phyloP scores from a whole-genome alignment of 2,113 vertebrate species.

The Empidonax alnorum region DNA sequence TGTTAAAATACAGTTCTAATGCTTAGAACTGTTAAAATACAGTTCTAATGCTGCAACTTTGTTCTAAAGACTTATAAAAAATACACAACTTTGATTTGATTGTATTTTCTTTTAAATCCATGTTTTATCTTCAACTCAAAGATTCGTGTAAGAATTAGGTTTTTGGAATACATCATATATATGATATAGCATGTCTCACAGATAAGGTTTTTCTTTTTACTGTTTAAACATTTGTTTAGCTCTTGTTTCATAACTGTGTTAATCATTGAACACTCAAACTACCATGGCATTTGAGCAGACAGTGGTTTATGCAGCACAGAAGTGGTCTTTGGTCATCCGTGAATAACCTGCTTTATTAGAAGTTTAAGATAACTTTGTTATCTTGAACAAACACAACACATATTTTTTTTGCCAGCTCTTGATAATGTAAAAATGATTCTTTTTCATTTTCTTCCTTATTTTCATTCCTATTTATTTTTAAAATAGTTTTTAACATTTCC shows the following conservation, averaged over 20 bases:
- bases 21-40: too few relatives aligned
- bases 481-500: background rate
- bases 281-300: background rate
- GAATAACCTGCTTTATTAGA: background rate
- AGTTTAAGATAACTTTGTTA: background rate
- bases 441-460: background rate
- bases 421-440: background rate
- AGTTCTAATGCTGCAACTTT: background rate
- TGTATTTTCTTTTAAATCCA: background rate
- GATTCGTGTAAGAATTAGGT: background rate
- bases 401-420: slow-evolving; percentile 14
- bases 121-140: background rate
- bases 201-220: background rate
- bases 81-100: background rate
- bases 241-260: background rate
- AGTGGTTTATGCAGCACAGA: background rate
- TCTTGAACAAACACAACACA: background rate
- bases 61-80: background rate
- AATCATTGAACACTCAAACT: slow-evolving; percentile 32
- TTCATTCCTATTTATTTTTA: background rate
- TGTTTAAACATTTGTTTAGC: background rate
- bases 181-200: background rate
- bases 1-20: too few relatives aligned
- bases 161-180: background rate
- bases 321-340: slow-evolving; percentile 17